Percentiles rank a stretch among this genome's conserved stretches.
Conservation (phyloP, 2,113 vertebrate species). For the Calidris pygmaea region DNA sequence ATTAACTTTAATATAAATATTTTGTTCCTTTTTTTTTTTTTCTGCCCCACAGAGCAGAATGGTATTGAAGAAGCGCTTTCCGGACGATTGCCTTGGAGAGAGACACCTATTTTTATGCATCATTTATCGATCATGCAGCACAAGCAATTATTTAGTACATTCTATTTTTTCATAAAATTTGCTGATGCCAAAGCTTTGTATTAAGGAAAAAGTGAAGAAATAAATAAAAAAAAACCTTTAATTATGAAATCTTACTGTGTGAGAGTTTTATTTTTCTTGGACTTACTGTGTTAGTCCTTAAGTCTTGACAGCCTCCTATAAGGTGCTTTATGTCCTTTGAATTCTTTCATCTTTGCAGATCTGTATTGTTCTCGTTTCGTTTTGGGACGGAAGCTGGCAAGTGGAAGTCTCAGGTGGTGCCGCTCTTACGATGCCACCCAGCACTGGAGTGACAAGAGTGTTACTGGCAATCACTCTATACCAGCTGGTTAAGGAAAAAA, state of each 20-base stretch:
- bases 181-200: slow-evolving; percentile 86
- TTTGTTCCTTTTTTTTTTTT: slow-evolving; percentile 51
- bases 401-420: background rate
- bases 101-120: slow-evolving; percentile 80
- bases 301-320: background rate
- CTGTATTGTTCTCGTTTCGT: background rate
- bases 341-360: background rate
- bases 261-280: slow-evolving; percentile 32
- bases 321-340: background rate
- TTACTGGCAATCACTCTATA: background rate
- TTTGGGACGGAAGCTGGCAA: background rate
- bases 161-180: slow-evolving; percentile 83
- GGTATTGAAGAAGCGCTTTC: slow-evolving; percentile 80
- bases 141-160: slow-evolving; percentile 79
- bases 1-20: slow-evolving; percentile 53
- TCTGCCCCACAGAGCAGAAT: slow-evolving; percentile 78
- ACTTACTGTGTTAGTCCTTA: background rate
- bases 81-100: slow-evolving; percentile 70
- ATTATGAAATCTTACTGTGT: slow-evolving; percentile 40
- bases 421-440: background rate
- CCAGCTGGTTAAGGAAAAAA: background rate
- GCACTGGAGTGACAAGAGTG: background rate
- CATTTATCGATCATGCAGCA: slow-evolving; percentile 80
- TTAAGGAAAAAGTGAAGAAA: slow-evolving; percentile 77
- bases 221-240: slow-evolving; percentile 41